Evolutionary conservation across 2,113 vertebrate species (phyloP).

Genomic region (Rhodinocichla rosea): DNA sequence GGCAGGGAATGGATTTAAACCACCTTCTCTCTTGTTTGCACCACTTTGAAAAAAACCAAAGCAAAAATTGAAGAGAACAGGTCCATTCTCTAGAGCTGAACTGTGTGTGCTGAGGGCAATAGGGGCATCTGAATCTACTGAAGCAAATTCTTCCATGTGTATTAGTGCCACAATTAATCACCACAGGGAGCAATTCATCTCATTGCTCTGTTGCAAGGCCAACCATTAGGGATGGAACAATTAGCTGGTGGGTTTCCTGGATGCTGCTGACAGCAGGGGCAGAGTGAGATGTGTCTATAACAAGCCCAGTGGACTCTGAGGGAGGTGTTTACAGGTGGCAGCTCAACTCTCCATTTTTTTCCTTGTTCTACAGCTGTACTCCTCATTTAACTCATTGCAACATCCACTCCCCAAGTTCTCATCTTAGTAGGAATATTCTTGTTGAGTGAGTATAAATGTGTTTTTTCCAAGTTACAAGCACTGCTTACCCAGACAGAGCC

Average conservation of each 20-base stretch:
- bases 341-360: not conserved
- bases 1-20: not conserved
- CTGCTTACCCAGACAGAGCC: not conserved
- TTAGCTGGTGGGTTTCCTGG: not conserved
- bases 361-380: not conserved
- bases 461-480: not conserved
- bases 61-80: not conserved
- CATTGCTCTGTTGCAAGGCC: not conserved
- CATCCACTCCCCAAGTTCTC: not conserved
- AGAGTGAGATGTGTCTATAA: not conserved
- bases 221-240: not conserved
- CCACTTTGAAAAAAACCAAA: not conserved
- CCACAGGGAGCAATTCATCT: not conserved
- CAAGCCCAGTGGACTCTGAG: fast-evolving
- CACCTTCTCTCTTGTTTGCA: not conserved
- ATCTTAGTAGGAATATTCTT: not conserved
- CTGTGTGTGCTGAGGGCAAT: not conserved
- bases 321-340: not conserved
- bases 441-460: not conserved
- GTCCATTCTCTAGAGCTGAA: not conserved
- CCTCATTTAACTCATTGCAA: not conserved
- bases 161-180: not conserved
- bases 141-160: fast-evolving
- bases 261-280: not conserved
- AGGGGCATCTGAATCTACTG: not conserved